Base-by-base conservation (phyloP, 1,140 invertebrate species). In the Drosophila chauvacae region DNA sequence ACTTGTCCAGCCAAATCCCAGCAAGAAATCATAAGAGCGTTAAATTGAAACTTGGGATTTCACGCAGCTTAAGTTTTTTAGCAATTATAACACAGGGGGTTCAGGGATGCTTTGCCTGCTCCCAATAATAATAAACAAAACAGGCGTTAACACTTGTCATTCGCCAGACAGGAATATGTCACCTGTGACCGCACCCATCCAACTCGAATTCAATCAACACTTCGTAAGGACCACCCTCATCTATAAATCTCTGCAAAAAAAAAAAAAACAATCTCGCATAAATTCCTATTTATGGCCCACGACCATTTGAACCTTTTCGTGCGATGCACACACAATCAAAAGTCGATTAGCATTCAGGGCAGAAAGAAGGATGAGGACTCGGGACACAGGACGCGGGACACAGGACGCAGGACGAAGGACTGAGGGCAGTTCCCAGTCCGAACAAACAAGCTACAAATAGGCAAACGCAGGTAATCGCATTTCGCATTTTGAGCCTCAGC, bases 41-140 rank as follows among this genome's bases (percentile, higher is more conserved):
- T 86, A 90, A 90, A 90, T 90, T 90, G 86, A 90, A 90, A 85
- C 86, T 90, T 90, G 66, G 86, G 85, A 90, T 90, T 90, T 90
- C 14, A 90, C 86, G 85, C 63, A 85, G 85, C 78, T 90, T 90
- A 74, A 90, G 85, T 90, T 90, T 90, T 90, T 90, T 90, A 90
- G 86, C 85, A 90, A 90, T 90, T 90, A 90, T 73, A 63, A 72
- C 51, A 16, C 59, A 61, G 55, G 42, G 26, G 42, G 26, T 39
- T 47, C 33, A 33, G 16, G 42, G 45, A 11, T 7, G 18, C 39
- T 23, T 20, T 7, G 11, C 20, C 44, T 2, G 26, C 23, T 23
- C 11, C 51, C 59, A 58, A 62, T 56, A 57, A 74, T 60, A 74
- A 45, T 60, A 74, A 64, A 41, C 58, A 79, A 85, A 81, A 88